Evolutionary conservation across 2,113 vertebrate genomes (phyloP).

Genomic region (Eulacestoma nigropectus): DNA sequence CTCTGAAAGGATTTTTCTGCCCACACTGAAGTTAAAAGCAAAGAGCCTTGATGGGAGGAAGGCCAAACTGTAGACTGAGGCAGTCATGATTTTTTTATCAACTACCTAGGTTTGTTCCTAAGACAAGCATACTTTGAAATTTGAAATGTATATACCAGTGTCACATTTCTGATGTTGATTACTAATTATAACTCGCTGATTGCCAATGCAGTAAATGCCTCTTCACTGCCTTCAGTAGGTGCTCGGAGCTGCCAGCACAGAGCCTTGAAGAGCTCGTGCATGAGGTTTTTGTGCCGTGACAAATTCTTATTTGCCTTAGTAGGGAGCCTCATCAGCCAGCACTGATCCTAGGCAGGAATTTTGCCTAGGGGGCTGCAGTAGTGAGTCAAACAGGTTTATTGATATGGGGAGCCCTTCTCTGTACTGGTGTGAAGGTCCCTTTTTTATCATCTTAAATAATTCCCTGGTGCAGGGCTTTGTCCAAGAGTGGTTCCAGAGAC

Average conservation of each 20-base stretch:
- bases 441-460: neutral
- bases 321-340: neutral
- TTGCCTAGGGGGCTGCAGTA: neutral
- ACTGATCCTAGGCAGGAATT: neutral
- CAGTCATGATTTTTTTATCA: neutral
- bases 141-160: neutral
- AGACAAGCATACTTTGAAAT: neutral
- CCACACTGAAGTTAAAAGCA: neutral
- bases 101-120: neutral
- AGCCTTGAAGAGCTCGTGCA: accelerated
- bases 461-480: neutral
- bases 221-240: neutral
- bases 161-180: neutral
- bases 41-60: neutral
- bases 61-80: neutral
- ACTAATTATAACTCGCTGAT: neutral
- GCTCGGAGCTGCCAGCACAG: neutral
- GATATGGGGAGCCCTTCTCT: accelerated
- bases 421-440: neutral
- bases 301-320: neutral
- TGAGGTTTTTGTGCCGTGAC: neutral
- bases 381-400: neutral
- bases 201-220: neutral
- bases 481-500: neutral
- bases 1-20: neutral